Evolutionary conservation across 1,140 invertebrate species (phyloP).

Genomic region (Drosophila murphyi): DNA sequence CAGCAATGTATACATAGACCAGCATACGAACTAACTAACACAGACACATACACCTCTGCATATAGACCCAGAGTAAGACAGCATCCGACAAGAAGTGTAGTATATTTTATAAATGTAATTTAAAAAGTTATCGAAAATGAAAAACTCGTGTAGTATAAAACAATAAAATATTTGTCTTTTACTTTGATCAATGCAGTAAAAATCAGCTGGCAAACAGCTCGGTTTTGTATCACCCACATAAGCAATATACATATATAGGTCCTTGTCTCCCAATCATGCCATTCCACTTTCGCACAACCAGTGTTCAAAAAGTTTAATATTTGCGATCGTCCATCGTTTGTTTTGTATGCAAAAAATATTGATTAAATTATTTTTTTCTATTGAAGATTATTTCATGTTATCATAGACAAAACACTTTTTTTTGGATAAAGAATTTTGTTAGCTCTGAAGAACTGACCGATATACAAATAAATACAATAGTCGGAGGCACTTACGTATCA

Average conservation of each 20-base stretch:
- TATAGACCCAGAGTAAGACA: constrained; percentile 13
- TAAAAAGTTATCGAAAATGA: constrained; percentile 38
- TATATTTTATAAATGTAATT: constrained; percentile 51
- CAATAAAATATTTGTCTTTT: constrained; percentile 2
- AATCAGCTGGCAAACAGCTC: background rate
- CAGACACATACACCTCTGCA: background rate
- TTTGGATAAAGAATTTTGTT: too few species aligned
- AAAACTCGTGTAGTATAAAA: constrained; percentile 26
- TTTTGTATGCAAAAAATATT: background rate
- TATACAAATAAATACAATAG: too few species aligned
- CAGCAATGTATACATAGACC: constrained; percentile 5
- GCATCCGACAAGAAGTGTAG: constrained; percentile 37
- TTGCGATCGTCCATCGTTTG: background rate
- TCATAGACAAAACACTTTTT: too few species aligned
- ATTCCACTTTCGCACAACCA: background rate
- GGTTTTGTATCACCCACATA: background rate
- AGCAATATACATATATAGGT: background rate
- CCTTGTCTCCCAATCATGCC: background rate
- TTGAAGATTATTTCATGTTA: too few species aligned
- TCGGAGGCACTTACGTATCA: too few species aligned
- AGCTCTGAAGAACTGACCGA: too few species aligned
- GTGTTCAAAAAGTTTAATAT: background rate
- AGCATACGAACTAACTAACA: background rate
- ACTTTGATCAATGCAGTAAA: background rate
- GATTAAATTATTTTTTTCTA: too few species aligned